Evolutionary conservation across 1,140 invertebrate species (phyloP), one percentile per base, ranked within the genome.

Genomic region (Nautilus pompilius): DNA sequence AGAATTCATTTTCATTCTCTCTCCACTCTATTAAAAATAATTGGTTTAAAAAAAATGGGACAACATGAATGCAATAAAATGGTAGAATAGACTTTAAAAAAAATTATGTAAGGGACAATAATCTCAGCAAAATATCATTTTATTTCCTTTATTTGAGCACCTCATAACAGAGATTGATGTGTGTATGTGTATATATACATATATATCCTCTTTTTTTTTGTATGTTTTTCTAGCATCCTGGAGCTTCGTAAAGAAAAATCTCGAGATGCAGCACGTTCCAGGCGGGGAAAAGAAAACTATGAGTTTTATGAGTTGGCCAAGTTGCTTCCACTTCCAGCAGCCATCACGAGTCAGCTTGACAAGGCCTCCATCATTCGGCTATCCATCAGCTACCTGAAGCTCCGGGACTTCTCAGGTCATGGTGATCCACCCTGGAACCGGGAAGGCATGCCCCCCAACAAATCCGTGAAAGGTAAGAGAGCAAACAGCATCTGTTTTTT

Each of bases 261-360:
- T 49, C 87, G 95, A 73, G 95, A 98, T 82, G 96, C 96, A 34
- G 96, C 96, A 1, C 86, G 96, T 54, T 95, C 93, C 6, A 84
- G 96, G 34, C 87, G 96, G 36, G 95, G 95, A 28, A 98, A 98
- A 77, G 96, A 98, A 84, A 99, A 99, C 85, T 96, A 92, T 80
- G 96, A 98, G 84, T 99, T 98, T 85, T 97, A 97, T 85, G 95
- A 98, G 85, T 85, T 99, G 81, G 95, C 96, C 65, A 98, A 98
- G 85, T 93, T 99, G 91, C 85, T 99, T 69, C 96, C 96, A 0
- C 86, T 98, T 36, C 96, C 96, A 0, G 90, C 92, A 3, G 95
- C 95, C 73, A 98, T 98, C 81, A 98, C 96, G 69, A 93, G 92
- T 68, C 96, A 98, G 83, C 86, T 98, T 84, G 96, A 99, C 86